Percentiles rank a stretch among this genome's conserved stretches.
Evolutionary conservation across 2,113 vertebrate species (phyloP).

Genomic region (Psammodynastes pulverulentus): DNA sequence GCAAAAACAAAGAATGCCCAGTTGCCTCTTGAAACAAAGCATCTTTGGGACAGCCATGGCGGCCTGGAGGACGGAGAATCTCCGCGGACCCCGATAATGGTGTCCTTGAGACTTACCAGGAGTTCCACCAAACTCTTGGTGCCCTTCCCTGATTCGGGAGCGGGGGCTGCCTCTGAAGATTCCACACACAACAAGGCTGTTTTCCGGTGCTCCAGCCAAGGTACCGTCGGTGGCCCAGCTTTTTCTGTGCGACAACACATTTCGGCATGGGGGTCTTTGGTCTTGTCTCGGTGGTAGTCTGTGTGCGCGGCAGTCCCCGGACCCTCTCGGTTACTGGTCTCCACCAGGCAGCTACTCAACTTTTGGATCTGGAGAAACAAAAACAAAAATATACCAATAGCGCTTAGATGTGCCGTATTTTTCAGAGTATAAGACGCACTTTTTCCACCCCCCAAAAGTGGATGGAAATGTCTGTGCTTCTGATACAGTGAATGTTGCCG

Average conservation of each 20-base stretch:
- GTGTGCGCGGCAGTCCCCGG: constrained; percentile 70
- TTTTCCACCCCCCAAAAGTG: too few relatives aligned
- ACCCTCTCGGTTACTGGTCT: constrained; percentile 70
- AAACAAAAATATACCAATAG: too few relatives aligned
- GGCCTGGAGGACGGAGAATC: neutral
- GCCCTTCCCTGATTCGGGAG: constrained; percentile 71
- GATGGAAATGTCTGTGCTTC: too few relatives aligned
- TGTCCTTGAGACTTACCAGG: constrained; percentile 78
- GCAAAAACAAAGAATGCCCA: too few relatives aligned
- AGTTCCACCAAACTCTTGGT: constrained; percentile 88
- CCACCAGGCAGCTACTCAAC: constrained; percentile 71
- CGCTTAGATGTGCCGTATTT: too few relatives aligned
- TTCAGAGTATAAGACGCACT: too few relatives aligned
- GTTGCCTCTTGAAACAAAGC: too few relatives aligned
- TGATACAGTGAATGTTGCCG: too few relatives aligned
- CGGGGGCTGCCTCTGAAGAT: constrained; percentile 68
- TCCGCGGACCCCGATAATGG: neutral
- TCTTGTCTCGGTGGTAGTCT: constrained; percentile 77
- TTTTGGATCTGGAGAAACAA: constrained; percentile 71
- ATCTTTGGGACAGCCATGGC: neutral
- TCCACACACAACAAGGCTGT: constrained; percentile 68
- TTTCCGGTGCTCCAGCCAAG: constrained; percentile 80
- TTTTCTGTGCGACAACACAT: constrained; percentile 76
- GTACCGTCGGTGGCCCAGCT: constrained; percentile 73
- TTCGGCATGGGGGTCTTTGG: constrained; percentile 81